Base-by-base conservation (phyloP, 2,113 vertebrate species). In the Desmodus rotundus region DNA sequence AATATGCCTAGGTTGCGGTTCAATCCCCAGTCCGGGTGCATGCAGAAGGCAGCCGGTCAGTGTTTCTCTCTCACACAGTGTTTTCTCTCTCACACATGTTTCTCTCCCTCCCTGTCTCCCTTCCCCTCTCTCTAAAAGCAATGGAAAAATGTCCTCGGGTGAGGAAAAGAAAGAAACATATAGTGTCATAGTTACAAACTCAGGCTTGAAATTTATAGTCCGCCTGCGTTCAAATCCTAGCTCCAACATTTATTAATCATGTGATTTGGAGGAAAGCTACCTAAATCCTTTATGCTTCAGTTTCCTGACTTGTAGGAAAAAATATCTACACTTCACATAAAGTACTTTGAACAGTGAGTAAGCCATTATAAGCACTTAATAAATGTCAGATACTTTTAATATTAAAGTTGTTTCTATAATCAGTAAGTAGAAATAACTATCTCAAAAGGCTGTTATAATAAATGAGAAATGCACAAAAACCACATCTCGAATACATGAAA, bases 321-420 rank as follows among this genome's bases (percentile, higher is more conserved):
- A 2, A 38, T 58, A 84, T 76, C 78, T 45, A 58, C 22, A 78
- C 22, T 41, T 85, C 54, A 88, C 24, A 67, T 22, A 73, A 92
- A 72, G 47, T 47, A 87, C 26, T 73, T n/a, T 63, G 56, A 89
- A 74, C 10, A 95, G 65, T 93, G 26, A 78, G 56, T 58, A 68
- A 17, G 12, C 78, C n/a, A 63, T 81, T 68, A 81, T 31, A 95
- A 90, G 41, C 33, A 87, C 41, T 43, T 70, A 85, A 85, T 92
- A 67, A 83, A 92, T 89, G 74, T 54, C 81, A 89, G 19, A 61
- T 74, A 22, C 41, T 87, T 91, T 94, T 82, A 91, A 76, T 77
- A 87, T 58, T 95, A 94, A 92, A 61, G 41, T 31, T 82, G n/a
- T 89, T 94, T 80, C n/a, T 36, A 97, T 36, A 76, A 1, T 93